Evolutionary conservation across 1,140 invertebrate genomes (phyloP), one percentile per base, ranked within the genome.

Genomic region (Callitettix versicolor): DNA sequence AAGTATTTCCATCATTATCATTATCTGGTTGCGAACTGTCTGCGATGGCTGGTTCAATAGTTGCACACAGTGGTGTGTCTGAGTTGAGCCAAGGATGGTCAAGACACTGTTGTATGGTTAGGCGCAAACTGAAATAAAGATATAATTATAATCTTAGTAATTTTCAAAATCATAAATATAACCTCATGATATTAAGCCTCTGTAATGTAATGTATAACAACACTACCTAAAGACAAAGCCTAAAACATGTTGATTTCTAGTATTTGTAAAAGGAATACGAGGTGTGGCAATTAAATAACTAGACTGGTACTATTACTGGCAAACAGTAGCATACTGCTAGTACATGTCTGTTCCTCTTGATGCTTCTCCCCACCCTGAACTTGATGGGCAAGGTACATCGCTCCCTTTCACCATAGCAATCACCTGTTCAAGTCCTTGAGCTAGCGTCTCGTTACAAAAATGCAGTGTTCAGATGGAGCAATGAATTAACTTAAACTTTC

Each of bases 51-150:
- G 17, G 14, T 14, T 17, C 11, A 4, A 53, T 18, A 1, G 50
- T 3, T 14, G 17, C 9, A 21, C 50, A 42, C 20, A 53, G 3
- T 5, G 33, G 11, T 2, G 36, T 9, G 3, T 42, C 42, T 20
- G 54, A 51, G 22, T 24, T 44, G 17, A 81, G 67, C 82, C 82
- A 84, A 1, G 77, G 67, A 65, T 84, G 81, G 26, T 75, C 64
- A 9, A 83, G 68, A 60, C 80, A 83, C 52, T 84, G 76, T 20
- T 71, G 70, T n/a, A 77, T 79, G 33, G 77, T 80, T 63, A 83
- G 65, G 33, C 82, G 72, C 42, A 60, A 61, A 40, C 60, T 63
- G 55, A 15, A 59, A 60, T n/a, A 17, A 56, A 34, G 20, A 48
- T 4, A 14, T 6, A 14, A 47, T 44, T 9, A n/a, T 20, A 7